Base-by-base conservation (phyloP, 2,888 invertebrate species). In the Diarsia brunnea region DNA sequence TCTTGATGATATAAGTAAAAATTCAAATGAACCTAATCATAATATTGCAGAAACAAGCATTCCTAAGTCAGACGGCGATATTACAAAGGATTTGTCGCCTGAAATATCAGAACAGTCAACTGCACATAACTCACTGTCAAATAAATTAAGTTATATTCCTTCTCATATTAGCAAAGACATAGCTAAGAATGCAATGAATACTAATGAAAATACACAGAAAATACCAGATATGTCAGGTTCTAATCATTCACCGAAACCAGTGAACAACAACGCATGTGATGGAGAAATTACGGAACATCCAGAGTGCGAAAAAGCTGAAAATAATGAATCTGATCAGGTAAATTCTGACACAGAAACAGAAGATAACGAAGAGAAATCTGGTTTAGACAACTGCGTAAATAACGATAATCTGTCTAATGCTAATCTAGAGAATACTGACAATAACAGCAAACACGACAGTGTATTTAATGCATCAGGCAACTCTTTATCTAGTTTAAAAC, bases 401-500 rank as follows among this genome's bases (percentile, higher is more conserved):
- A 66, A 63, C 0, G 53, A 81, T 38, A 74, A 76, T 61, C 10
- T 27, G 24, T 67, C 72, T 53, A 73, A 72, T 47, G 67, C 66
- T 47, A 58, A 27, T 43, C 11, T 45, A 72, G 53, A 47, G 12
- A 45, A 47, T 61, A 78, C 11, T 68, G 47, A 77, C 49, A 77
- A 55, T 45, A 75, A 82, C 24, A 70, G 38, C 11, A 55, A 69
- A 55, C 67, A 73, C 5, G 12, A 55, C 12, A 67, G 38, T 65
- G 31, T 45, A 38, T 60, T 63, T 7, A 75, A 27, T 64, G 24
- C 76, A 43, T 31, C 71, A 58, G 71, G 78, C 10, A 89, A 82
- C 45, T 87, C 93, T 69, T 84, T 94, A 74, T 88, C 91, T 70
- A 91, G 90, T 4, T 88, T 95, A 74, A 94, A 94, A 89, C 92